phyloP scores from a whole-genome alignment of 2,113 vertebrate genomes.

The Lepisosteus osseus region DNA sequence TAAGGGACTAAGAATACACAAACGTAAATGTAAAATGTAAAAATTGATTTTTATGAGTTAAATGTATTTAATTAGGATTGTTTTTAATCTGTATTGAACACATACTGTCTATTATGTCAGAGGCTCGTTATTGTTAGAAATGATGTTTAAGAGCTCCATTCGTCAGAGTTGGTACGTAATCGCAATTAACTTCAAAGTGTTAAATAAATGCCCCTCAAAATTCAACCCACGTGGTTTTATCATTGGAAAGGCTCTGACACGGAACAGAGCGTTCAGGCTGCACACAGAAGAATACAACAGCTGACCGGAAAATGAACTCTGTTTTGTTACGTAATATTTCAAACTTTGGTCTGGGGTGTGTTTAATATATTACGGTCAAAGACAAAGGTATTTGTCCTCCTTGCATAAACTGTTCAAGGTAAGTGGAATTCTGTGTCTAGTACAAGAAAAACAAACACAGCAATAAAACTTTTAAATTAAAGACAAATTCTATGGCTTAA shows the following conservation, averaged over 20 bases:
- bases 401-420: not conserved
- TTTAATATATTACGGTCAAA: conserved; percentile 12
- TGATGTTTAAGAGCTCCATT: too few species aligned
- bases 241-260: not conserved
- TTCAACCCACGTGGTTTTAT: not conserved
- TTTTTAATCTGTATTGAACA: too few species aligned
- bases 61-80: too few species aligned
- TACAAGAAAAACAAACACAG: too few species aligned
- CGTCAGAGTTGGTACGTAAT: conserved; percentile 9
- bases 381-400: not conserved
- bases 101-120: too few species aligned
- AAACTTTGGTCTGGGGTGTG: conserved; percentile 7
- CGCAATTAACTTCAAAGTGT: conserved; percentile 44
- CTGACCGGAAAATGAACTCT: not conserved
- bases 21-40: too few species aligned
- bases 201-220: conserved; percentile 2
- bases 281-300: not conserved
- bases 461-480: too few species aligned
- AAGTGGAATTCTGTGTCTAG: too few species aligned
- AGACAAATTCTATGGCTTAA: too few species aligned
- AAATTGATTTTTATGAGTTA: too few species aligned
- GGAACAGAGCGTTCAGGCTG: not conserved
- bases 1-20: too few species aligned
- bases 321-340: not conserved
- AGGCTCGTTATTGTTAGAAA: too few species aligned